phyloP scores from a whole-genome alignment of 2,888 invertebrate genomes.

The Trichopoda pennipes region DNA sequence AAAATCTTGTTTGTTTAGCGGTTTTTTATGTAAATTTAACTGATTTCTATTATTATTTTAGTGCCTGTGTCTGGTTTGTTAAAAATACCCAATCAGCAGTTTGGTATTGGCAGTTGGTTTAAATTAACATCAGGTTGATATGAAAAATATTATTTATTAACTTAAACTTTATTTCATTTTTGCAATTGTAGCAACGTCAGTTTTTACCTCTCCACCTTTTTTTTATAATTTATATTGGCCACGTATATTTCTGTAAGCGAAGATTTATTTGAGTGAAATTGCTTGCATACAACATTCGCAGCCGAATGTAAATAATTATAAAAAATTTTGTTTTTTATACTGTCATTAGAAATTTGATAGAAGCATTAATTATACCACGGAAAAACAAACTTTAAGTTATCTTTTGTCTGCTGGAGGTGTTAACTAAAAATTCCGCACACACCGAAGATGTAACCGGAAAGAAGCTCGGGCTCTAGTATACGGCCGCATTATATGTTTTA shows the following conservation, averaged over 20 bases:
- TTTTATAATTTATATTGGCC: neutral
- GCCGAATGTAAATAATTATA: no score
- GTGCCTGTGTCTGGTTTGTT: neutral
- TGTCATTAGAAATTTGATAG: no score
- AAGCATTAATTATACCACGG: no score
- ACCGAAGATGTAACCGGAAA: no score
- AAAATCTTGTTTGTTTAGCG: neutral
- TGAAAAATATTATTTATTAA: constrained; percentile 3
- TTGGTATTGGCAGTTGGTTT: neutral
- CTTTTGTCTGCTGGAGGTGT: no score
- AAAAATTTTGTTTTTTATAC: no score
- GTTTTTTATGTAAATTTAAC: neutral
- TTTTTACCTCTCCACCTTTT: neutral
- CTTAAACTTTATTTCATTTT: neutral
- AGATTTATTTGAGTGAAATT: neutral
- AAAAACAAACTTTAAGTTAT: no score
- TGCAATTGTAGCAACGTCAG: no score
- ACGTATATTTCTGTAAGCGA: neutral
- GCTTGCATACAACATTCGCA: no score
- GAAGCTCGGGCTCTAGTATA: no score
- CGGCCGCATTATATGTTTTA: no score
- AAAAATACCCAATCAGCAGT: neutral
- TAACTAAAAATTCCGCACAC: no score
- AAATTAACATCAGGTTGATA: constrained; percentile 9
- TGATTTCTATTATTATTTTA: constrained; percentile 6